Evolutionary conservation across 2,888 invertebrate species (phyloP), one percentile per base, ranked within the genome.

Genomic region (Heliconius charithonia): DNA sequence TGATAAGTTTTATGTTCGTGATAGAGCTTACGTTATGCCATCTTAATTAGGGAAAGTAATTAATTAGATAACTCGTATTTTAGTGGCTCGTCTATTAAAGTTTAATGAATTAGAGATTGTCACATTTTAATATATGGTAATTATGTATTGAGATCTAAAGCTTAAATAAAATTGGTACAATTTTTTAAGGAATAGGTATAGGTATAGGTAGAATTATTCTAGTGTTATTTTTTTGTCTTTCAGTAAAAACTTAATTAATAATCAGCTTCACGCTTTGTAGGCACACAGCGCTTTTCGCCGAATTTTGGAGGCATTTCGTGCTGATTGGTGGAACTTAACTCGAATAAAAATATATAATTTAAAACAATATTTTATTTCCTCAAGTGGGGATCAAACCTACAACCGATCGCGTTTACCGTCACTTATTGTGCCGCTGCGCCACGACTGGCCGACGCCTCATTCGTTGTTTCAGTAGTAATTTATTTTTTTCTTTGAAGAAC

Each of bases 21-120:
- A 74, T 63, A 74, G 41, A 22, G 65, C 74, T 71, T 77, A 62
- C 71, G 56, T 22, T 73, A 13, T 32, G 51, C 56, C 66, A 77
- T 77, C 77, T 77, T 77, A 71, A 77, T 77, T 77, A 77, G 72
- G 56, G 66, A 65, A 73, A 65, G 76, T 77, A 77, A 77, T 77
- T 72, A 77, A 77, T 70, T 51, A 71, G 51, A 65, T 77, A 45
- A 66, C 70, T 66, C 29, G 70, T 77, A 70, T 72, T 72, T 77
- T 77, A 67, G 74, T 74, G 27, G 12, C 22, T 19, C 45, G 12
- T 77, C 37, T 77, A 45, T 76, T 41, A 69, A 69, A 67, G 13
- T 69, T 76, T 76, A 63, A 71, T 65, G 63, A 63, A 71, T 56
- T 74, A 29, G 59, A 45, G 65, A 37, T 71, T 78, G 73, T 75